Percentiles rank a stretch among this genome's conserved stretches.
These are phyloP conservation scores for Crotophaga sulcirostris DNA, from an alignment of 2,113 vertebrate species.

Conservation along the genomic window DNA sequence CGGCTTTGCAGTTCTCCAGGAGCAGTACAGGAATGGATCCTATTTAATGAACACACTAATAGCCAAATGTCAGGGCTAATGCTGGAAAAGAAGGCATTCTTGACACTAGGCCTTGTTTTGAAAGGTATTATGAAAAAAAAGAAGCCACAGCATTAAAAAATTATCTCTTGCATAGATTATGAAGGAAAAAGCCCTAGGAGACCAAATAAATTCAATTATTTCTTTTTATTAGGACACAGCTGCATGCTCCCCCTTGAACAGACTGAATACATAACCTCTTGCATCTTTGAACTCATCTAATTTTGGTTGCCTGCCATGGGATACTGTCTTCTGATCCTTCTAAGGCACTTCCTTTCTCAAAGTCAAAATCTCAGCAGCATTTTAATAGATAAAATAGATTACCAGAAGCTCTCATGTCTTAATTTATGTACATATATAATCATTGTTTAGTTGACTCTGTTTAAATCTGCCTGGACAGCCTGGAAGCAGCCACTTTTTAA, in stretches of 20 bases:
- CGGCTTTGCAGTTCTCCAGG: neutral
- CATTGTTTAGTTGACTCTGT: neutral
- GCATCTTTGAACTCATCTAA: neutral
- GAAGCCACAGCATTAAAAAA: neutral
- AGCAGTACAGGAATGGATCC: neutral
- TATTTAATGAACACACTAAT: neutral
- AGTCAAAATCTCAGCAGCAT: neutral
- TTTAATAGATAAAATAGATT: constrained; percentile 5
- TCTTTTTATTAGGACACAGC: neutral
- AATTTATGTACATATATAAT: neutral
- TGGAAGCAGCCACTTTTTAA: neutral
- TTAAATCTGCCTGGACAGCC: neutral
- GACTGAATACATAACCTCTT: neutral
- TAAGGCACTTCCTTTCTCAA: neutral
- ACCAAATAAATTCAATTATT: neutral
- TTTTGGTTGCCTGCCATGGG: neutral
- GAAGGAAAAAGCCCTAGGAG: neutral
- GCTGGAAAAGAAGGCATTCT: neutral
- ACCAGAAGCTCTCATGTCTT: neutral
- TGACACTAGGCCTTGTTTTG: neutral
- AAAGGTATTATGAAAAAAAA: neutral
- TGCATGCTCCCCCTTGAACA: neutral
- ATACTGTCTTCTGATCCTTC: neutral
- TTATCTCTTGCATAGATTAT: neutral
- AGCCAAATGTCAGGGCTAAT: neutral